phyloP scores from a whole-genome alignment of 2,113 vertebrate species.

The Phylloscopus trochiloides region DNA sequence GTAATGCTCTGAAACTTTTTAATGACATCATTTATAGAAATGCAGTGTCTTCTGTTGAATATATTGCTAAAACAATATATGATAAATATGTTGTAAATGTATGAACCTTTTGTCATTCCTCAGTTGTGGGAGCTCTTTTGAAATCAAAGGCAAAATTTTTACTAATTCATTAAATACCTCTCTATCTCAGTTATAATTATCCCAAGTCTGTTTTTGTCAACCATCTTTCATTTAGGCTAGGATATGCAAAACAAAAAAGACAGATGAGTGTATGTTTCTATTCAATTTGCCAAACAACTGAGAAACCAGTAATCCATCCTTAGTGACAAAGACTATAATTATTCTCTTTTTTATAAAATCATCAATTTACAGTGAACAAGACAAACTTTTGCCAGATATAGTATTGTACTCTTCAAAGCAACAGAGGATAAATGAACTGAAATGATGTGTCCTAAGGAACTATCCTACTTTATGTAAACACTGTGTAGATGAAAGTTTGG shows the following conservation, averaged over 20 bases:
- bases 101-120: background rate
- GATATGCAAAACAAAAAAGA: background rate
- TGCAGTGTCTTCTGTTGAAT: background rate
- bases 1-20: background rate
- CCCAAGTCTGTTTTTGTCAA: background rate
- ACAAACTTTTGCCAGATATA: background rate
- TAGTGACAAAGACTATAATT: background rate
- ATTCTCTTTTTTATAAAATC: background rate
- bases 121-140: background rate
- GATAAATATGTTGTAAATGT: background rate
- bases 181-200: background rate
- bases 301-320: background rate
- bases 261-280: background rate
- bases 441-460: background rate
- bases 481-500: background rate
- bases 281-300: background rate
- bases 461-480: background rate
- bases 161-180: background rate
- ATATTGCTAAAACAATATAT: background rate
- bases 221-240: background rate
- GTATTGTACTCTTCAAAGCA: background rate
- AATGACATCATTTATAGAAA: background rate
- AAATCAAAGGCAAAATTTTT: background rate
- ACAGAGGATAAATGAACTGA: background rate
- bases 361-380: background rate